Evolutionary conservation across 1,140 invertebrate genomes (phyloP), one percentile per base, ranked within the genome.

Genomic region (Oreohelix idahoensis): DNA sequence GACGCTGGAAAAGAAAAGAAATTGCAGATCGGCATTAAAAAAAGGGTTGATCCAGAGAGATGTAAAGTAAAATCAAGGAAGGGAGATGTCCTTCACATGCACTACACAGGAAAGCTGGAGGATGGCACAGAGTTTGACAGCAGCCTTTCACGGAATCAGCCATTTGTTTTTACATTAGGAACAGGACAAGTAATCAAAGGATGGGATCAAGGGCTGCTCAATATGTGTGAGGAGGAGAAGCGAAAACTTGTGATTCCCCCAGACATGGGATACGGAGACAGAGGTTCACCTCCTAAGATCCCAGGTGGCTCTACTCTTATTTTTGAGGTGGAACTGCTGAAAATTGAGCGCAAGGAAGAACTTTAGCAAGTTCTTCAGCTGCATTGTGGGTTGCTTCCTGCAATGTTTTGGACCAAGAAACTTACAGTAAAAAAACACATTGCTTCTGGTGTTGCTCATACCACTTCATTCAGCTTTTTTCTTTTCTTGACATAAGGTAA

Each of bases 91-190:
- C 93, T 97, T 23, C 95, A 96, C 83, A 96, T 97, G 93, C 96
- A 97, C 93, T 97, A 97, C 87, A 95, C 95, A 88, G 96, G 96
- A 58, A 96, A 94, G n/a, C 92, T 97, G 49, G 95, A 96, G 89
- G 95, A 97, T 94, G 96, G 96, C 13, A 96, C 95, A 35, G 96
- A 97, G 91, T 97, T 97, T 94, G 96, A 97, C 91, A 96, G 95
- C 89, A 96, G 95, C 84, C 94, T 95, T 86, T 93, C 94, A 49
- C 93, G 96, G 77, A 94, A 94, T 36, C 94, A 95, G 83, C 96
- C 96, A 10, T 94, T 97, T 49, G 95, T 95, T 23, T 97, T 97
- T 87, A 96, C 95, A 15, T 92, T 97, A 51, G 96, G 96, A 35
- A 93, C 94, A 63, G 96, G 96, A 2, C 96, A 97, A 93, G 96